Base-by-base conservation (phyloP, 1,140 invertebrate genomes). In the Oryctes rhinoceros region DNA sequence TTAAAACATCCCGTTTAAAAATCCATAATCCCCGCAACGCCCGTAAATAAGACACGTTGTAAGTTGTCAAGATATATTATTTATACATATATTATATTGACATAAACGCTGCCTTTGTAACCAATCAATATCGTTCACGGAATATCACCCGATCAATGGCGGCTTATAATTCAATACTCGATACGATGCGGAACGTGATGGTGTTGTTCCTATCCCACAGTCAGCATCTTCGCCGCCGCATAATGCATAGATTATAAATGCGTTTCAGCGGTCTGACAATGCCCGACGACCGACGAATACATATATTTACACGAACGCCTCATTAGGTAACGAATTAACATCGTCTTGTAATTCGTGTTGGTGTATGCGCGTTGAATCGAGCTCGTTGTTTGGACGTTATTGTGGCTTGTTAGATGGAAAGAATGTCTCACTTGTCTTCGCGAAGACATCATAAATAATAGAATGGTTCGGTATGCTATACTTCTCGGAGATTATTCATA, bases 51-150 rank as follows among this genome's bases (percentile, higher is more conserved):
- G 44, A 76, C 74, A 76, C 11, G 2, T 18, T 76, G 74, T 48
- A 76, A 76, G 74, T 44, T 76, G 74, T 76, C 74, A 76, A 44
- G 65, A 76, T 44, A 76, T 76, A 76, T 76, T 76, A 76, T 67
- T 67, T 67, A 44, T 44, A 44, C 39, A 67, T 67, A 35, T 76
- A 76, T 44, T 76, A 35, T 76, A 76, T 76, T 76, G 74, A 76
- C 74, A 76, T 76, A 76, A 76, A 76, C 44, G 74, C 35, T 76
- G 13, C 20, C 44, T 20, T 76, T 76, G 74, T 76, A 76, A 76
- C 11, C 15, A 76, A 76, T 76, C 74, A 76, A 76, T 76, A 76
- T 44, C 74, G 74, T 76, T 76, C 74, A 76, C 74, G 35, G 44
- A 48, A 76, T 44, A 76, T 67, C 65, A 76, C 20, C 37, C 3